Base-by-base conservation (phyloP, 2,797 vertebrate species). In the Falco concolor region DNA sequence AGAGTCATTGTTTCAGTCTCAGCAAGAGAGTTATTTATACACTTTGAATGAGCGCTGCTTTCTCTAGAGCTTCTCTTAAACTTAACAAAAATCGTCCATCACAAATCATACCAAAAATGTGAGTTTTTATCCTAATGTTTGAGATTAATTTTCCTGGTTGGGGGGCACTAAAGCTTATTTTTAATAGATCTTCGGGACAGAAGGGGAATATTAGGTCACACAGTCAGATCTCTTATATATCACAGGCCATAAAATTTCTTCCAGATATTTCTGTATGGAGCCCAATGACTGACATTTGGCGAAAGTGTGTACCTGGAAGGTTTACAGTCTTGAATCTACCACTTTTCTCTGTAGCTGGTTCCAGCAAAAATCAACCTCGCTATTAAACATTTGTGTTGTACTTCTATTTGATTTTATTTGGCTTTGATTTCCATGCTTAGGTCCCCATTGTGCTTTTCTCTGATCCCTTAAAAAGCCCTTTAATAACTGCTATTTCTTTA, bases 1-100 rank as follows among this genome's bases (percentile, higher is more conserved):
- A 95, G 94, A 95, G 86, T 83, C 93, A 93, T 95, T 96, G 96
- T 96, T 94, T 83, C 93, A 92, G 75, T 68, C 95, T 87, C 94
- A 94, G 94, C 81, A 87, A 95, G 94, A 82, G 93, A 40, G 90
- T 95, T 96, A 95, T 96, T 96, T 96, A 93, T 90, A 90, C 36
- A 40, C 75, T 87, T 65, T 89, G 57, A 93, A 80, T 69, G 91
- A 11, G 4, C 22, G 15, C 74, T 90, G 56, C 75, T 87, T 84
- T 94, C 88, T 91, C 54, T n/a, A 79, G 53, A 81, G 61, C 32
- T 57, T 56, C 83, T 79, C 74, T 74, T 38, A 64, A 65, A 68
- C 70, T 45, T 88, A 52, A 68, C 75, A 53, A 61, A 77, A 93
- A 45, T 9, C 12, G 40, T 50, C 64, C 42, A 36, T 65, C 81